These are phyloP conservation scores for Drosophila seguyi DNA, from an alignment of 1,140 invertebrate species.

Conservation along the genomic window DNA sequence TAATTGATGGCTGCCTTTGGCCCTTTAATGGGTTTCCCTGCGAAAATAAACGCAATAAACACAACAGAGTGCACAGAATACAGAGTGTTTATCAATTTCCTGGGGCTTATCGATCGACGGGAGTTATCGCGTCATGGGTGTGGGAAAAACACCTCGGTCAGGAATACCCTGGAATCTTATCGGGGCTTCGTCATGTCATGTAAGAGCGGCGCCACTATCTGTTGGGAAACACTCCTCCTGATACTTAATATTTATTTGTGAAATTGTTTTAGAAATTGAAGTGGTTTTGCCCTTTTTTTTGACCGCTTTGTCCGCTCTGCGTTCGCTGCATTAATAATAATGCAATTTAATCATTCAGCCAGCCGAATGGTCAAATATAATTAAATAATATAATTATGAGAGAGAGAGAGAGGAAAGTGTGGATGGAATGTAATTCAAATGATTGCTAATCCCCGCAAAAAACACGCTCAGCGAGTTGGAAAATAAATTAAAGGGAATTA, in stretches of 20 bases:
- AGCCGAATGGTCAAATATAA: conserved; percentile 19
- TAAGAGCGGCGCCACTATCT: conserved; percentile 6
- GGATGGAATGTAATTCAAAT: background rate
- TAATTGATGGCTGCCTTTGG: conserved; percentile 2
- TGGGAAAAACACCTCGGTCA: conserved; percentile 34
- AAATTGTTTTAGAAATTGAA: conserved; percentile 9
- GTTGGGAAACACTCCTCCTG: background rate
- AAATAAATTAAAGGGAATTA: conserved; percentile 5
- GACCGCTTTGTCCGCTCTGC: background rate
- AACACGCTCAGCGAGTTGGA: background rate
- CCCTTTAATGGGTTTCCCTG: conserved; percentile 16
- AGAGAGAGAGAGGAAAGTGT: background rate
- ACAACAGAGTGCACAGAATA: background rate
- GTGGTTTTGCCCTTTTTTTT: background rate
- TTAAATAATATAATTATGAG: conserved; percentile 31
- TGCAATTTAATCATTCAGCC: conserved; percentile 31
- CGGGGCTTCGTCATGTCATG: conserved; percentile 16
- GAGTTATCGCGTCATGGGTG: conserved; percentile 18
- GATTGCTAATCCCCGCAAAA: conserved; percentile 9
- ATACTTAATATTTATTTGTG: conserved; percentile 6
- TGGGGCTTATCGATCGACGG: conserved; percentile 10
- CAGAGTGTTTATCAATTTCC: conserved; percentile 2
- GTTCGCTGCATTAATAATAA: conserved; percentile 16
- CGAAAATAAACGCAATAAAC: background rate
- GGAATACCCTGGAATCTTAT: conserved; percentile 26